Evolutionary conservation across 2,113 vertebrate genomes (phyloP), one percentile per base, ranked within the genome.

Genomic region (Phocoena phocoena): DNA sequence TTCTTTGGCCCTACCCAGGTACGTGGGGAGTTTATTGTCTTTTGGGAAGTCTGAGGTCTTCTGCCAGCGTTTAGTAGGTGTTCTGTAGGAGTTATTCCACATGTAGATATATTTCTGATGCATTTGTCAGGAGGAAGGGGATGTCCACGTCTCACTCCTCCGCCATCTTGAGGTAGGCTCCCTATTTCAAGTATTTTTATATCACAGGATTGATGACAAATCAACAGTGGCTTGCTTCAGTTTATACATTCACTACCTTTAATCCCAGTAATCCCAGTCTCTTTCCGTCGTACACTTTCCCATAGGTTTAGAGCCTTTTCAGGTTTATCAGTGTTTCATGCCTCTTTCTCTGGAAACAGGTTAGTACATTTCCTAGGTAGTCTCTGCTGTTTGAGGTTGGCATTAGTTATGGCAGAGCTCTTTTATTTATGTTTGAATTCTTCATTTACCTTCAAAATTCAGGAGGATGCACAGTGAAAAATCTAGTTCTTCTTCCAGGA

Each of bases 361-460:
- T 55, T 88, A 41, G 33, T 82, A n/a, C 28, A 85, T 89, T 55
- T 94, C 44, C 33, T 81, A 10, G 5, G 47, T 53, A 38, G 15
- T 63, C 44, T 83, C 2, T 8, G 62, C 23, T 23, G 14, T 86
- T 85, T 20, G 44, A 93, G 65, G 50, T 86, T 89, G 63, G 33
- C 18, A 1, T 93, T 82, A 36, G 44, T 95, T 89, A 8, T 55
- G 44, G 9, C 33, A 90, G 20, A 73, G 58, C 38, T 68, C 44
- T 68, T 63, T n/a, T n/a, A 55, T 89, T 80, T 79, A 50, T 53
- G 63, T 90, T 93, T 93, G 33, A 80, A 58, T 88, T 67, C 71
- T 96, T 88, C 47, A 44, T 60, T 76, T n/a, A 73, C 8, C 10
- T 85, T 89, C 84, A 92, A 89, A 80, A 85, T 89, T 65, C 84